A percentile compares a stretch with the other conserved stretches of the same genome.
phyloP scores from a whole-genome alignment of 2,113 vertebrate species.

The Xenopus borealis region DNA sequence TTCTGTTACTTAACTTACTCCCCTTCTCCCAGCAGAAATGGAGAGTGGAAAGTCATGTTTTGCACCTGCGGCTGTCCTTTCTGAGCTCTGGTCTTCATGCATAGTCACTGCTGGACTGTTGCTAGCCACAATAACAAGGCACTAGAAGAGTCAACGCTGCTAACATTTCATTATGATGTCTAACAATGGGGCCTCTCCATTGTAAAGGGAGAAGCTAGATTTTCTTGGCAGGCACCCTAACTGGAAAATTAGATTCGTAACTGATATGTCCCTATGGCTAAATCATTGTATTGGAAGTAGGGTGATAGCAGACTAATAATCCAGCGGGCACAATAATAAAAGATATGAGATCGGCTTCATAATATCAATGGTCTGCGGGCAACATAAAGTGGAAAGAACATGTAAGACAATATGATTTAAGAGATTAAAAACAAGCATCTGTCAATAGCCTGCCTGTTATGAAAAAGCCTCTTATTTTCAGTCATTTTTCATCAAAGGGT shows the following conservation, averaged over 20 bases:
- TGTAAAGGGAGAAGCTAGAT: constrained; percentile 8
- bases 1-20: too few species aligned
- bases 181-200: constrained; percentile 1
- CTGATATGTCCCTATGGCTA: constrained; percentile 22
- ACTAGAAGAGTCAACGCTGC: constrained; percentile 4
- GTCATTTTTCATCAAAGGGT: too few species aligned
- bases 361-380: too few species aligned
- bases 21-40: neutral
- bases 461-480: too few species aligned
- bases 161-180: neutral
- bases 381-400: too few species aligned
- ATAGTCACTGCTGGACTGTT: constrained; percentile 4
- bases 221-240: constrained; percentile 18
- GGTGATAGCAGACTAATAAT: constrained; percentile 15
- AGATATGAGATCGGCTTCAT: neutral
- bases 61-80: constrained; percentile 8
- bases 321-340: constrained; percentile 6
- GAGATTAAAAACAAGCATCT: too few species aligned
- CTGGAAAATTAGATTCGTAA: constrained; percentile 27
- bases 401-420: too few species aligned
- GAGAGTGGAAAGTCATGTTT: neutral
- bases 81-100: constrained; percentile 31
- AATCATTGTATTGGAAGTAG: constrained; percentile 18
- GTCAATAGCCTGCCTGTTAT: too few species aligned
- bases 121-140: neutral